phyloP scores from a whole-genome alignment of 2,113 vertebrate species.

The Myanophis thanlyinensis region DNA sequence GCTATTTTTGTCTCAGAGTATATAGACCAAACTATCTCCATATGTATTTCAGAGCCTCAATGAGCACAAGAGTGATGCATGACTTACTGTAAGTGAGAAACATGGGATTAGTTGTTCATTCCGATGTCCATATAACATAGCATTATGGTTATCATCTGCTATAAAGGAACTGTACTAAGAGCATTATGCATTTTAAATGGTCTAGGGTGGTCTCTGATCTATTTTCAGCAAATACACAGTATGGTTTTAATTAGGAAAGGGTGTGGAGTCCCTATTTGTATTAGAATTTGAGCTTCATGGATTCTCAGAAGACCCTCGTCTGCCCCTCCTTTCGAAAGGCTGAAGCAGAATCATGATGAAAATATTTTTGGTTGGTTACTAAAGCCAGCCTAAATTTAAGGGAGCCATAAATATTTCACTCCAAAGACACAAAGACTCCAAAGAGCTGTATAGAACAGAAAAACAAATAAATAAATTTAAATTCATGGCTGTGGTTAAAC shows the following conservation, averaged over 20 bases:
- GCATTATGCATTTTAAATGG: background rate
- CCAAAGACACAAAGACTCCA: no score
- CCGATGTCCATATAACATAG: background rate
- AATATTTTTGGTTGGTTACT: background rate
- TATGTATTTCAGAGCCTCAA: background rate
- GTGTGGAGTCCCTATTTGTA: background rate
- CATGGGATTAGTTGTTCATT: background rate
- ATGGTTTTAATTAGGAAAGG: background rate
- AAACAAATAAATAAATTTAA: background rate
- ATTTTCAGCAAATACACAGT: background rate
- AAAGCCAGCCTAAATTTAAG: background rate
- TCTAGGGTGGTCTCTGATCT: background rate
- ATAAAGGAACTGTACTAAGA: background rate
- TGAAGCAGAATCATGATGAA: background rate
- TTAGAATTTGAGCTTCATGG: background rate
- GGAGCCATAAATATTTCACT: background rate
- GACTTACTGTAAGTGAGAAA: background rate
- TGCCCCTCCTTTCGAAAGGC: background rate
- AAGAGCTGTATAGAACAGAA: background rate
- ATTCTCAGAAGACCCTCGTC: background rate
- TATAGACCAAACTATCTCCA: background rate
- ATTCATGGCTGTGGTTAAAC: background rate
- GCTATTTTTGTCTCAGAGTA: background rate
- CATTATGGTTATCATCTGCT: background rate
- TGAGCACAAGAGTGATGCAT: background rate